Evolutionary conservation across 1,140 invertebrate genomes (phyloP).

Genomic region (Portunus trituberculatus): DNA sequence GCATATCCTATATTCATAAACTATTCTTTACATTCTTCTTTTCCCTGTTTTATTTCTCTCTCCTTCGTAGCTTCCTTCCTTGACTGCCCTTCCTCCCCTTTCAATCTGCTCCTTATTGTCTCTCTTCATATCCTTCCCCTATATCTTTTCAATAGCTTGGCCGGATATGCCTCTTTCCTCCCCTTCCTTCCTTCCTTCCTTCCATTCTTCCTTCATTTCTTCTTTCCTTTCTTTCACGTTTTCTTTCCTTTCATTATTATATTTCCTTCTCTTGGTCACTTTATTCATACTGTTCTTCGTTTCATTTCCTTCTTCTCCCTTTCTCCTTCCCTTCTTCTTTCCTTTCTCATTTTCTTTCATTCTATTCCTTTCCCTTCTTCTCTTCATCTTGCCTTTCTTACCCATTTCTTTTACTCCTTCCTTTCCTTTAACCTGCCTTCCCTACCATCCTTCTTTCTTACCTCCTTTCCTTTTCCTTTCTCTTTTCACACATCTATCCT

Average conservation of each 20-base stretch:
- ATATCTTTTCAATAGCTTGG: background rate
- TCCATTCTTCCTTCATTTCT: background rate
- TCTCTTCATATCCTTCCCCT: constrained; percentile 22
- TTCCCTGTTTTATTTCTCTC: background rate
- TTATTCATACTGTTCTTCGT: background rate
- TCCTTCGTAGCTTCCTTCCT: background rate
- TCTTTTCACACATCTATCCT: background rate
- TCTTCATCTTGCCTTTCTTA: background rate
- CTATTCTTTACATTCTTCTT: background rate
- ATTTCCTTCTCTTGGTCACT: background rate
- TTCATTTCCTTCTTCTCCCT: background rate
- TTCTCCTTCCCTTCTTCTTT: background rate
- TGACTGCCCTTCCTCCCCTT: no score
- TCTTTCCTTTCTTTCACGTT: background rate
- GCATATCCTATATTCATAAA: background rate
- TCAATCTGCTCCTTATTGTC: background rate
- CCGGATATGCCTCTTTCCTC: background rate
- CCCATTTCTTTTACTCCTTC: background rate
- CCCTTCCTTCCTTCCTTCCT: background rate
- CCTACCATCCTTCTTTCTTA: background rate
- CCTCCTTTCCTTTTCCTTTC: background rate
- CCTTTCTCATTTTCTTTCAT: background rate
- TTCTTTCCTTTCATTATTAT: background rate
- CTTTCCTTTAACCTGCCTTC: background rate
- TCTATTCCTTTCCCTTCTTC: background rate